Evolutionary conservation across 2,797 vertebrate genomes (phyloP), one percentile per base, ranked within the genome.

Genomic region (Miichthys miiuy): DNA sequence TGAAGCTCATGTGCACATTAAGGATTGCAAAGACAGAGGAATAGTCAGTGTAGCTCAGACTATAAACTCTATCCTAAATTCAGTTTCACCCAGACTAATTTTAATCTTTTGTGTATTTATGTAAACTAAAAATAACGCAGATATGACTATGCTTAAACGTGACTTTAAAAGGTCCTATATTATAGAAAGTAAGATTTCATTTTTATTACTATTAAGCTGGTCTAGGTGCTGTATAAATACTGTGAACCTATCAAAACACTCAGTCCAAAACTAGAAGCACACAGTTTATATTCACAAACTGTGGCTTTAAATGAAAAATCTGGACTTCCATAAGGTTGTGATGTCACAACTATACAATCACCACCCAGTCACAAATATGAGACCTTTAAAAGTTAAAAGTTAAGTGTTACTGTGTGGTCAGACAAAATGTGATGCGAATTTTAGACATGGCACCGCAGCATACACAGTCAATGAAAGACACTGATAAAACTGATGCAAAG

Each of bases 1-100:
- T 60, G 25, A 21, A 62, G 34, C 61, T 54, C 12, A 60, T 21
- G n/a, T 57, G 42, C 20, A 73, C 23, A 57, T 64, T 18, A 30
- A 44, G 47, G 11, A 46, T 51, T 34, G 25, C 11, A 4, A 52
- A 20, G 34, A 57, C 2, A 41, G 21, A 38, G 2, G 34, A 38
- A 52, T 13, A 20, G 42, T 17, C 30, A 17, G 63, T 60, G 47
- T 46, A 44, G 17, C 13, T 21, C 20, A 46, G 18, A 64, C 50
- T 63, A 1, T 3, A 17, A 8, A 5, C 47, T 52, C 47, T 55
- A 9, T 27, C 10, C 6, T 20, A 12, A 34, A 47, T n/a, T 5
- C 20, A n/a, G 11, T 58, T 51, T 56, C 42, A 41, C 5, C 30
- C 30, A 12, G 18, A 56, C 20, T 20, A 20, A 41, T 23, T 44